Evolutionary conservation across 2,888 invertebrate genomes (phyloP).

Genomic region (Octodonta nipae): DNA sequence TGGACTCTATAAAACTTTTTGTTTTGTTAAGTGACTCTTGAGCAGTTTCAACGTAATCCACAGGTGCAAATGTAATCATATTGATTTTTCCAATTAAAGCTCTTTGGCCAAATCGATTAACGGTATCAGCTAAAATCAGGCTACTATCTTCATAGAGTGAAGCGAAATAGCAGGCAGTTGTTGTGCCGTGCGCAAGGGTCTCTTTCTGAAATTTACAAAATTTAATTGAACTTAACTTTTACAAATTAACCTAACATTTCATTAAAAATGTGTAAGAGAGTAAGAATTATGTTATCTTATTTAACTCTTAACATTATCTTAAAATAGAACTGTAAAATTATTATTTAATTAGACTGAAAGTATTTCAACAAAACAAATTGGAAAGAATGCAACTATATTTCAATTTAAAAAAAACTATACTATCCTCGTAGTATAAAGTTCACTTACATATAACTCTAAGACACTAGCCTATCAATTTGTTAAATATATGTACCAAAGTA

Average conservation of each 20-base stretch:
- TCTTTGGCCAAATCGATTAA: conserved; percentile 55
- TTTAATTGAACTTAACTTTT: neutral
- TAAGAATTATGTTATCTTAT: too few species aligned
- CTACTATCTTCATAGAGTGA: conserved; percentile 62
- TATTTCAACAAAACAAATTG: too few species aligned
- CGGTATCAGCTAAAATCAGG: conserved; percentile 55
- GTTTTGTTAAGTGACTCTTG: conserved; percentile 49
- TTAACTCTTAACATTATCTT: too few species aligned
- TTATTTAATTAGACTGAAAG: too few species aligned
- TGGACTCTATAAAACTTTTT: conserved; percentile 48
- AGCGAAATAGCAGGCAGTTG: conserved; percentile 79
- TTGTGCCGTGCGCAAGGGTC: conserved; percentile 66
- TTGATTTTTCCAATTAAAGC: conserved; percentile 80
- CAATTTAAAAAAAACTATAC: too few species aligned
- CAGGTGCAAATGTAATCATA: conserved; percentile 47
- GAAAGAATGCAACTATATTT: too few species aligned
- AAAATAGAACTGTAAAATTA: too few species aligned
- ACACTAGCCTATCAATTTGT: too few species aligned
- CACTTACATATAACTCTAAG: too few species aligned
- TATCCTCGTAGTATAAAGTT: too few species aligned
- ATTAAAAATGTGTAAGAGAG: too few species aligned
- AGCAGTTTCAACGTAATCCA: conserved; percentile 49
- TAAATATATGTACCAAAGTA: too few species aligned
- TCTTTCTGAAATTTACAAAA: conserved; percentile 43
- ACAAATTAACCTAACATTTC: neutral